phyloP scores from a whole-genome alignment of 2,113 vertebrate genomes.

The Ellobius talpinus region DNA sequence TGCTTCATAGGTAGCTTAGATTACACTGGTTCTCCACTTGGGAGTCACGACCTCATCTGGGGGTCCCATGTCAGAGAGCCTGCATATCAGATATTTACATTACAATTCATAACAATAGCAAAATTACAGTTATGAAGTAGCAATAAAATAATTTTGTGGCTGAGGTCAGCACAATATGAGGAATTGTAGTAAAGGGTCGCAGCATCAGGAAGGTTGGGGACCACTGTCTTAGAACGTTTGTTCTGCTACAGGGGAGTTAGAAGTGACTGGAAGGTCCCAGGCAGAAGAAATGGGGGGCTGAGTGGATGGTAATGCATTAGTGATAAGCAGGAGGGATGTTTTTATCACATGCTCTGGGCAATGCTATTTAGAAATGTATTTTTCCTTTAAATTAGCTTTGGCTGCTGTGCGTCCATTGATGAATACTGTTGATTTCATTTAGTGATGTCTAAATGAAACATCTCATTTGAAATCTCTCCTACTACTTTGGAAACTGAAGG shows the following conservation, averaged over 20 bases:
- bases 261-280: background rate
- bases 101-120: too few relatives aligned
- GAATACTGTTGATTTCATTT: background rate
- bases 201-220: background rate
- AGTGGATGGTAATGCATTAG: background rate
- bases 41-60: too few relatives aligned
- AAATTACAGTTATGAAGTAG: too few relatives aligned
- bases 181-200: too few relatives aligned
- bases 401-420: background rate
- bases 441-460: too few relatives aligned
- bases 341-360: background rate
- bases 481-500: background rate
- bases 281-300: background rate
- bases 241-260: background rate
- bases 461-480: background rate
- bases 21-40: background rate
- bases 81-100: too few relatives aligned
- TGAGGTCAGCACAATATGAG: too few relatives aligned
- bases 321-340: background rate
- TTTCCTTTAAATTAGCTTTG: slow-evolving; percentile 7
- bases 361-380: background rate
- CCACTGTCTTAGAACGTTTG: background rate
- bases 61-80: too few relatives aligned
- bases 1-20: background rate
- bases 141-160: too few relatives aligned